Base-by-base conservation (phyloP, 1,140 invertebrate species). In the Drosophila ironensis region DNA sequence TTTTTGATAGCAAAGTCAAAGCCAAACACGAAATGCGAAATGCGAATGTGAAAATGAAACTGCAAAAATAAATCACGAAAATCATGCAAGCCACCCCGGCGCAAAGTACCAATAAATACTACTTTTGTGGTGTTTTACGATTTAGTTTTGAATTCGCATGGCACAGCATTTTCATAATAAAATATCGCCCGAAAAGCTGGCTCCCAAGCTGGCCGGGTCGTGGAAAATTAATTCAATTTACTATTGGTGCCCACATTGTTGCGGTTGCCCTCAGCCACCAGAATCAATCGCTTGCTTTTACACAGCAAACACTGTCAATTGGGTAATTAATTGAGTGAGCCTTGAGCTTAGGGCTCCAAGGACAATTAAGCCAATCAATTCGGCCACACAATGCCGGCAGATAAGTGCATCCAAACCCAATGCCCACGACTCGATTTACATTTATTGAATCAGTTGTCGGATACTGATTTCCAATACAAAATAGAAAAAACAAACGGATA, bases 1-100 rank as follows among this genome's bases (percentile, higher is more conserved):
- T 64, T 64, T 64, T 63, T 64, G 60, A 64, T 64, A 28, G 37
- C 37, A 57, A 33, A 14, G 20, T 1, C 24, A 24, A 63, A 63
- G 44, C 41, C 42, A 63, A 27, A 12, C 33, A 63, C 24, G 14
- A 28, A 40, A 44, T 60, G 37, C 27, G 42, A 47, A 61, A 59
- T 60, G 37, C 27, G 42, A 47, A 61, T 56, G 56, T 56, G 50
- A 27, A 46, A 47, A 38, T 16, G 24, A 38, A 25, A 35, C 12
- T 12, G 30, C 11, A 11, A 19, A 63, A 48, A 27, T 25, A 48
- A 64, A 24, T 19, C 30, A 30, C 24, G 48, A 28, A 47, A 63
- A 28, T 40, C n/a, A 17, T 42, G 56, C 59, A 46, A 12, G 17
- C 37, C n/a, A n/a, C n/a, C 22, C 38, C 38, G 5, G 17, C 12